Base-by-base conservation (phyloP, 2,888 invertebrate species). In the Celastrina argiolus region DNA sequence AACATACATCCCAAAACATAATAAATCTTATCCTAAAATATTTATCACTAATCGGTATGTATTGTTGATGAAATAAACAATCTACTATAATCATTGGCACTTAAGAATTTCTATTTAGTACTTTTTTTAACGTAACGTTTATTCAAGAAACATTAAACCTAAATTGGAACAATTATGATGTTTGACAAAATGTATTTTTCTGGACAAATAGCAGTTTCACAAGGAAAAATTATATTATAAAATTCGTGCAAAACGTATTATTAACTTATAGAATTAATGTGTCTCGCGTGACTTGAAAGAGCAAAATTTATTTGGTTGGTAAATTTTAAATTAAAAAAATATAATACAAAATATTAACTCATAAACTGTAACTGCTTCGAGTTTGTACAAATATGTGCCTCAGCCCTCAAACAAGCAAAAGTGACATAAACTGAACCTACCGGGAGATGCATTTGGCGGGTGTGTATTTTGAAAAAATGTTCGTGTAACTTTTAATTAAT, bases 401-500 rank as follows among this genome's bases (percentile, higher is more conserved):
- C 16, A 45, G 8, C 7, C 28, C 28, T 18, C 18, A 18, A 18
- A 51, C 22, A 51, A 51, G 51, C 22, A 51, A 51, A 51, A 51
- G 51, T 51, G 36, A 36, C 51, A 51, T 12, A 51, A 51, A 51
- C 18, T 51, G 22, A 26, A 51, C 51, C 51, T 51, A 51, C 51
- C 51, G 12, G 22, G 51, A 22, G 51, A 51, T 22, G 22, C 22
- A 51, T 51, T 22, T 51, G 51, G 10, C 14, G 51, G 51, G 51
- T 26, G 26, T 22, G 51, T 51, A 22, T 51, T 51, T 51, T 51
- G 51, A 26, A 22, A 45, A 18, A 22, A 26, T 51, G 51, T 51
- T 61, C 14, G 39, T 61, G 61, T 39, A 34, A 61, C 61, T 61
- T 61, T 61, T 34, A 42, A 63, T 41, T 41, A 14, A 63, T 56